Conservation (phyloP, 64 coral and sea anemone species). For the Catalaphyllia jardinei region DNA sequence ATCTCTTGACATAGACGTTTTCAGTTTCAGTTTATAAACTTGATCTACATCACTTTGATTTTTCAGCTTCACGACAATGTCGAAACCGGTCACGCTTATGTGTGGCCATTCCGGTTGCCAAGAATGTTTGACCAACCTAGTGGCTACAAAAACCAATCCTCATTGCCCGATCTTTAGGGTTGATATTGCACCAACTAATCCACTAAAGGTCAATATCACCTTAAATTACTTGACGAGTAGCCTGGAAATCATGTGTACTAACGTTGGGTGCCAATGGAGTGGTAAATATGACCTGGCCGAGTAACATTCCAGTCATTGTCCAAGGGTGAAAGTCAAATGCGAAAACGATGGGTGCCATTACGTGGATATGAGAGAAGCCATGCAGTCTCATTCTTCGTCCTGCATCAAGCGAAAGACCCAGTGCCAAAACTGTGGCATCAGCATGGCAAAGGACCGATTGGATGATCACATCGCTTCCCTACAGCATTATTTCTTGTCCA, state of each 20-base stretch:
- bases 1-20: no score
- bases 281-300: background rate
- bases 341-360: background rate
- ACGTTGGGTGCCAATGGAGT: no score
- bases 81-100: background rate
- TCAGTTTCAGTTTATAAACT: no score
- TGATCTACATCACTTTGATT: no score
- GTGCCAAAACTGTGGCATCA: background rate
- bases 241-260: no score
- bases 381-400: background rate
- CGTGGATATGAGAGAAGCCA: background rate
- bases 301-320: background rate
- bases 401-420: background rate
- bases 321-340: background rate
- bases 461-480: background rate
- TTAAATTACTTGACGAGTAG: no score
- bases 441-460: background rate
- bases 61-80: background rate
- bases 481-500: background rate
- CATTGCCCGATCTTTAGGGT: background rate
- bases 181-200: no score
- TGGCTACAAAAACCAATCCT: background rate
- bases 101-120: background rate
- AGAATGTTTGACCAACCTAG: background rate
- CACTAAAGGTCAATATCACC: no score